Percentiles rank a stretch among this genome's conserved stretches.
Conservation (phyloP, 2,113 vertebrate genomes). For the Smithornis capensis region DNA sequence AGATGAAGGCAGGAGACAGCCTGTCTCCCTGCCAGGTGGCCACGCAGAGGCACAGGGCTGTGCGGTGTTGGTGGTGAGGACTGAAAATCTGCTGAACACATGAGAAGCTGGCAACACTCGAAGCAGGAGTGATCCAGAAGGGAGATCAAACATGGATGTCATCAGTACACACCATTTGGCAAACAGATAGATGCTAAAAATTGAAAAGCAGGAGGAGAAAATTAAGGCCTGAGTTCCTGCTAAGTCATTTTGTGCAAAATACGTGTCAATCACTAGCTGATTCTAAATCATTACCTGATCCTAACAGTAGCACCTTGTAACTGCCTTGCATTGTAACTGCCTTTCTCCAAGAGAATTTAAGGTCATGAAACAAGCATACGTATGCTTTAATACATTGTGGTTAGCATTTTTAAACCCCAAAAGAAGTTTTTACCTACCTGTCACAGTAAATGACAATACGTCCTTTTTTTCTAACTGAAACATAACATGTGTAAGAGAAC, state of each 20-base stretch:
- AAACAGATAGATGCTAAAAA: background rate
- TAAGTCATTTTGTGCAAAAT: background rate
- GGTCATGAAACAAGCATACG: background rate
- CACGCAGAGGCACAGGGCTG: background rate
- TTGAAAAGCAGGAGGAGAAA: background rate
- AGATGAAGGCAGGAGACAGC: background rate
- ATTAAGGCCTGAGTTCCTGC: background rate
- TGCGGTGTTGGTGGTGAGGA: accelerated
- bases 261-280: accelerated
- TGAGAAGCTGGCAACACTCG: background rate
- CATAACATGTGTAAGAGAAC: background rate
- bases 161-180: background rate
- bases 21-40: background rate
- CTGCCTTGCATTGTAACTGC: background rate
- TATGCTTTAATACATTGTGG: background rate
- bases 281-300: background rate
- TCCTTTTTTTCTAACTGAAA: background rate
- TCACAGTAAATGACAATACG: background rate
- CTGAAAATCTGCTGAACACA: conserved; percentile 10
- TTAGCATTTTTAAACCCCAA: background rate
- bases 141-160: background rate
- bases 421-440: background rate
- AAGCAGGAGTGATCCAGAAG: background rate
- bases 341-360: background rate
- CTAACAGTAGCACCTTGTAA: background rate